These are phyloP conservation scores for Chymomyza fuscimana DNA, from an alignment of 2,888 invertebrate species.

Conservation along the genomic window DNA sequence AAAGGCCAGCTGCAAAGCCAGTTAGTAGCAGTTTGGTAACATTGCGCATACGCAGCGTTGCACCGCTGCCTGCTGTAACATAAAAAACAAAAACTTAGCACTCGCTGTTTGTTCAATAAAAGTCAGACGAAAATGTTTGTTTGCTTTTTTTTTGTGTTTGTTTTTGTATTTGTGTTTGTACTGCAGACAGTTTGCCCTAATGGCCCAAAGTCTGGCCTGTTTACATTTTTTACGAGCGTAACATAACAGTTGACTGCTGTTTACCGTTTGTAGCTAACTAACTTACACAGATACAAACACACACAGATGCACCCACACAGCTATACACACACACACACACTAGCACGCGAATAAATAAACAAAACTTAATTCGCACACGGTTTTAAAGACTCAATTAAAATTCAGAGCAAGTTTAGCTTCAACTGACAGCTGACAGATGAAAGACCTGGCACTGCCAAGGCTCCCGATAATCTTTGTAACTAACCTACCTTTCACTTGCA, in stretches of 20 bases:
- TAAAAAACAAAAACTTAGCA: slow-evolving; percentile 30
- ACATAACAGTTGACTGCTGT: neutral
- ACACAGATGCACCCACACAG: neutral
- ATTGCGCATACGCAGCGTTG: slow-evolving; percentile 70
- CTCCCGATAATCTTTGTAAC: neutral
- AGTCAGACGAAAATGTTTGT: slow-evolving; percentile 29
- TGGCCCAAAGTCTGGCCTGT: neutral
- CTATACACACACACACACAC: neutral
- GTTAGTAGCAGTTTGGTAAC: slow-evolving; percentile 7
- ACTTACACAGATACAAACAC: neutral
- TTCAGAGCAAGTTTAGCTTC: slow-evolving; percentile 57
- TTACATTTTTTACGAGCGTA: neutral
- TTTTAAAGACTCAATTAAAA: slow-evolving; percentile 63
- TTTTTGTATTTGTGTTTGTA: neutral
- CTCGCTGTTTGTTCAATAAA: slow-evolving; percentile 68
- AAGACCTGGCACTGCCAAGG: slow-evolving; percentile 12
- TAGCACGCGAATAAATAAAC: slow-evolving; percentile 28
- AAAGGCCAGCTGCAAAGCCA: slow-evolving; percentile 38
- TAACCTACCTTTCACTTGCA: slow-evolving; percentile 1
- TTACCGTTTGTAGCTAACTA: neutral
- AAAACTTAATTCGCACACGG: slow-evolving; percentile 37
- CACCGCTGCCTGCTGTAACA: slow-evolving; percentile 38
- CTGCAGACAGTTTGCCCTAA: neutral
- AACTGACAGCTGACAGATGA: slow-evolving; percentile 69
- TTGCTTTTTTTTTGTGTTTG: neutral